phyloP scores from a whole-genome alignment of 2,888 invertebrate species.

The Drosophila picticornis region DNA sequence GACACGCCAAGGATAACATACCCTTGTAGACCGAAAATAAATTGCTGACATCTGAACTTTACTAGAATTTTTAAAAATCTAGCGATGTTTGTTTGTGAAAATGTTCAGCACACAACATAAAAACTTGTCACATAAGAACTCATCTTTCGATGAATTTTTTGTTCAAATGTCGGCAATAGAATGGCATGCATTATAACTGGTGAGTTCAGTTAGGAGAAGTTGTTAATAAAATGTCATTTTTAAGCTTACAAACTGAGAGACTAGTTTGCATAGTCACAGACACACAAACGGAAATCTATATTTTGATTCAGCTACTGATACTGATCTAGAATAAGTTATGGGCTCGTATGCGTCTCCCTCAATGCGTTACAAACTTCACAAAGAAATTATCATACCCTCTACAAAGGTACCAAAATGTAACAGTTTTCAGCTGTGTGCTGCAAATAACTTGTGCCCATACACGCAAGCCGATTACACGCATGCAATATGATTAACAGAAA shows the following conservation, averaged over 20 bases:
- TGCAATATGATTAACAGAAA: not conserved
- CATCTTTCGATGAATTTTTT: not conserved
- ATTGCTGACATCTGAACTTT: not conserved
- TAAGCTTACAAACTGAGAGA: not conserved
- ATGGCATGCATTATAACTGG: not conserved
- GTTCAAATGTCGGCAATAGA: not conserved
- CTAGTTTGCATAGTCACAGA: not conserved
- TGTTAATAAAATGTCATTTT: not conserved
- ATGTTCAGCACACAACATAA: not conserved
- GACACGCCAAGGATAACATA: not conserved
- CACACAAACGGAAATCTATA: not conserved
- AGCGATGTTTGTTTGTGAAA: not conserved
- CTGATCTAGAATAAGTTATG: not conserved
- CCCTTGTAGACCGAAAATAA: not conserved
- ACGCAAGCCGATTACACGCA: not conserved
- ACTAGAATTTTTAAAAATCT: not conserved
- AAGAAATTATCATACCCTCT: not conserved
- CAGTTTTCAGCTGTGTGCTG: slow-evolving; percentile 5
- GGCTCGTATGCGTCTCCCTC: not conserved
- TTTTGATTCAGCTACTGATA: not conserved
- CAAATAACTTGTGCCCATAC: slow-evolving; percentile 5
- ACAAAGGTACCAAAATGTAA: not conserved
- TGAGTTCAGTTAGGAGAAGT: not conserved
- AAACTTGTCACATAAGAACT: not conserved
- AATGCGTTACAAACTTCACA: not conserved